These are phyloP conservation scores for Nemopilema nomurai DNA, from an alignment of 30 jellyfish, hydroid and myxozoan genomes.

Conservation along the genomic window DNA sequence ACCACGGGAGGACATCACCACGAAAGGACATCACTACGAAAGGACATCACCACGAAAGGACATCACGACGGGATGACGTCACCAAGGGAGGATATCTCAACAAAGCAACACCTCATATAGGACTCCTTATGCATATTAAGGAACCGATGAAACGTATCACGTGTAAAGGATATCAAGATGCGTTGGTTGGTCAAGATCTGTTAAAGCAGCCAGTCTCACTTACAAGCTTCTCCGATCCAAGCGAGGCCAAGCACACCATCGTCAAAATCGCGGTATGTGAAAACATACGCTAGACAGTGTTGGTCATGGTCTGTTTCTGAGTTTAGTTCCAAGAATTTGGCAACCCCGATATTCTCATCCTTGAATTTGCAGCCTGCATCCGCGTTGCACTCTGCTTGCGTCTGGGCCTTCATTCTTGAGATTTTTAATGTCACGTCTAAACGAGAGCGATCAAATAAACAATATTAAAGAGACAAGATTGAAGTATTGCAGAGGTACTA, in stretches of 20 bases:
- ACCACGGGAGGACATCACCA: too few species aligned
- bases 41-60: too few species aligned
- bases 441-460: not conserved
- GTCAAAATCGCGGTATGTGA: conserved; percentile 92
- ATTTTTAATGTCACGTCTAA: conserved; percentile 71
- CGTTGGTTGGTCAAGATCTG: too few species aligned
- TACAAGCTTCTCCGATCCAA: conserved; percentile 95
- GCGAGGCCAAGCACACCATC: conserved; percentile 98
- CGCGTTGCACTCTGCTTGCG: conserved; percentile 46
- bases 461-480: not conserved
- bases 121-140: not conserved
- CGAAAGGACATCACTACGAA: too few species aligned
- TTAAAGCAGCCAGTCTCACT: not conserved
- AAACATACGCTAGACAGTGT: conserved; percentile 87
- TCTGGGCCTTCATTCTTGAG: conserved; percentile 74
- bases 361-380: conserved; percentile 37
- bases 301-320: conserved; percentile 81
- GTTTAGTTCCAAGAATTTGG: conserved; percentile 85
- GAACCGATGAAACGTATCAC: too few species aligned
- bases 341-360: conserved; percentile 87
- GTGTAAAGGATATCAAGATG: too few species aligned
- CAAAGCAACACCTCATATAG: too few species aligned
- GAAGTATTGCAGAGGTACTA: not conserved
- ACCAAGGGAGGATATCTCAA: too few species aligned
- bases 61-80: too few species aligned